These are phyloP conservation scores for Mastacembelus armatus DNA, from an alignment of 2,797 vertebrate species.

Conservation along the genomic window DNA sequence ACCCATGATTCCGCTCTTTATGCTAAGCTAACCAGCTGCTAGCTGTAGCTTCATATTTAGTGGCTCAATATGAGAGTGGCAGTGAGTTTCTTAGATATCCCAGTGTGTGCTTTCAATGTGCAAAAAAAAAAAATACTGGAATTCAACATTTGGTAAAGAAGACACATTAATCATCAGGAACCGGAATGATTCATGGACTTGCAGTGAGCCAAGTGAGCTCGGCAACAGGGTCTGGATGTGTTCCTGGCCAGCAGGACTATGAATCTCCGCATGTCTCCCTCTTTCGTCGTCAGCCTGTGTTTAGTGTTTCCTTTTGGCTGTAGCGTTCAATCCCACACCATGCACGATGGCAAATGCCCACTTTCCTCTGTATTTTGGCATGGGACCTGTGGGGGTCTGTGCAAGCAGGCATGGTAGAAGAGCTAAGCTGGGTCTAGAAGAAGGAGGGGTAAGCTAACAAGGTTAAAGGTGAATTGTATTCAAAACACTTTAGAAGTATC, in stretches of 20 bases:
- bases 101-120: too few species aligned
- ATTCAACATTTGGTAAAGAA: too few species aligned
- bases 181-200: slow-evolving; percentile 44
- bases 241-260: slow-evolving; percentile 54
- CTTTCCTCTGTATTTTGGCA: slow-evolving; percentile 38
- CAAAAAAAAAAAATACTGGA: too few species aligned
- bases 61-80: too few species aligned
- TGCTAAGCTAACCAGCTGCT: too few species aligned
- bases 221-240: slow-evolving; percentile 44
- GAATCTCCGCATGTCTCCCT: slow-evolving; percentile 40
- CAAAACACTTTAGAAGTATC: slow-evolving; percentile 36
- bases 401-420: slow-evolving; percentile 40
- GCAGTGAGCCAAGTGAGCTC: slow-evolving; percentile 19
- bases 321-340: slow-evolving; percentile 27
- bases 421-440: slow-evolving; percentile 13
- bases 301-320: slow-evolving; percentile 60
- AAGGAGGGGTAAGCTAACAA: neutral
- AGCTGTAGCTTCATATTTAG: too few species aligned
- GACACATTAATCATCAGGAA: too few species aligned
- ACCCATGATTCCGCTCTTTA: too few species aligned
- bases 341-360: neutral
- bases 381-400: slow-evolving; percentile 42
- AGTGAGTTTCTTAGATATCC: too few species aligned
- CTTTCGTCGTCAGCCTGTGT: slow-evolving; percentile 50
- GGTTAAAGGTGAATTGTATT: neutral